These are phyloP conservation scores for Helicorthomorpha holstii DNA, from an alignment of 1,140 invertebrate species.

Conservation along the genomic window DNA sequence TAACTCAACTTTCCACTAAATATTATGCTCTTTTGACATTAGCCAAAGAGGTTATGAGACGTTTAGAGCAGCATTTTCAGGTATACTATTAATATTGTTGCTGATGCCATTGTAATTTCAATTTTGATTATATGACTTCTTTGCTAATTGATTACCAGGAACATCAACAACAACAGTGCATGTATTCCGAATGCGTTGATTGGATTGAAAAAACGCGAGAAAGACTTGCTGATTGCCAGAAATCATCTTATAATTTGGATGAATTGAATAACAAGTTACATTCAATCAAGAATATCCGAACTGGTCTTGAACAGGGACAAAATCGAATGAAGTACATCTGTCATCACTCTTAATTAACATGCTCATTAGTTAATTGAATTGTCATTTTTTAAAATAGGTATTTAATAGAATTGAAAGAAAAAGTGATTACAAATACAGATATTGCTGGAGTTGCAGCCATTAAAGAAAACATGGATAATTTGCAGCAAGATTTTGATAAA, in stretches of 20 bases:
- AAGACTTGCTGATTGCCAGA: slow-evolving; percentile 49
- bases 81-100: slow-evolving; percentile 14
- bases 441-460: slow-evolving; percentile 66
- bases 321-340: slow-evolving; percentile 44
- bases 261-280: slow-evolving; percentile 71
- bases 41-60: slow-evolving; percentile 82
- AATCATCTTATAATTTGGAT: slow-evolving; percentile 51
- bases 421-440: slow-evolving; percentile 80
- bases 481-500: slow-evolving; percentile 76
- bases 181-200: slow-evolving; percentile 78
- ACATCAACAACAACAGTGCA: slow-evolving; percentile 47
- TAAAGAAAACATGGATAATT: slow-evolving; percentile 68
- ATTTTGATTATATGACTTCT: slow-evolving; percentile 8
- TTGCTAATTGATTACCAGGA: slow-evolving; percentile 33
- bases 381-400: slow-evolving; percentile 34
- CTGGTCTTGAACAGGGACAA: slow-evolving; percentile 74
- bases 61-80: slow-evolving; percentile 76
- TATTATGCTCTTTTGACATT: slow-evolving; percentile 80
- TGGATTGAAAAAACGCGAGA: slow-evolving; percentile 75
- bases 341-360: neutral
- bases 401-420: slow-evolving; percentile 74
- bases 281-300: slow-evolving; percentile 61
- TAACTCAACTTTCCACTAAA: slow-evolving; percentile 83
- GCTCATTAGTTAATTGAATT: neutral
- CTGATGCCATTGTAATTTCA: slow-evolving; percentile 6